Conservation (phyloP, 2,797 vertebrate species). For the Tolypeutes matacus region DNA sequence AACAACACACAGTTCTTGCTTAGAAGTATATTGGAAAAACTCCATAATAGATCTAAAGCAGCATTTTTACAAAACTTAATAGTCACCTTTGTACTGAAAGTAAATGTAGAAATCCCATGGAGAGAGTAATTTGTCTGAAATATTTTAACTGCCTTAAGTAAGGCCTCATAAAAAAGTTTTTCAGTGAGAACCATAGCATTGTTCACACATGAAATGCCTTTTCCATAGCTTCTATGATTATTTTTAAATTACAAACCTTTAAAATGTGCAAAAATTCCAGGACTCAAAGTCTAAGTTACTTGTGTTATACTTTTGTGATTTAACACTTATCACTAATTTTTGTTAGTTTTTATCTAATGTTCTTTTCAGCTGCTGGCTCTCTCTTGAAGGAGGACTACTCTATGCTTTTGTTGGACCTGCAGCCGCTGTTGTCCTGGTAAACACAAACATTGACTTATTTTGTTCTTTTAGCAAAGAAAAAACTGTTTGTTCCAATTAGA, state of each 20-base stretch:
- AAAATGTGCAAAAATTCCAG: slow-evolving; percentile 84
- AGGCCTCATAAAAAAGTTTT: slow-evolving; percentile 39
- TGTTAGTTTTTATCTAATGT: slow-evolving; percentile 90
- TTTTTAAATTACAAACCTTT: slow-evolving; percentile 81
- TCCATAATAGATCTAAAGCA: not conserved
- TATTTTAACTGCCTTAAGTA: slow-evolving; percentile 38
- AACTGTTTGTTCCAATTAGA: not conserved
- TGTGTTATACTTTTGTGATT: slow-evolving; percentile 82
- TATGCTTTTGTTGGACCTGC: slow-evolving; percentile 99
- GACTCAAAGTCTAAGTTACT: slow-evolving; percentile 81
- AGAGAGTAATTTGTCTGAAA: slow-evolving; percentile 61
- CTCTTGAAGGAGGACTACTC: slow-evolving; percentile 98
- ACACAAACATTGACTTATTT: slow-evolving; percentile 80
- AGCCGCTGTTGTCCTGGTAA: slow-evolving; percentile 99
- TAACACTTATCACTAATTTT: slow-evolving; percentile 90
- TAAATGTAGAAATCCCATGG: slow-evolving; percentile 63
- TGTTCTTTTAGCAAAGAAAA: slow-evolving; percentile 49
- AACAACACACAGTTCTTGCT: slow-evolving; percentile 32
- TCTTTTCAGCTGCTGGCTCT: slow-evolving; percentile 97
- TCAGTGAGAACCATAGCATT: not conserved
- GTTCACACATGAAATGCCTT: not conserved
- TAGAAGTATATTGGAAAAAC: slow-evolving; percentile 36
- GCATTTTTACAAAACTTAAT: slow-evolving; percentile 57
- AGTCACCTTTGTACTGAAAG: slow-evolving; percentile 47
- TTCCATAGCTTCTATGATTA: slow-evolving; percentile 79